Evolutionary conservation across 2,113 vertebrate species (phyloP).

Genomic region (Ceratotherium simum): DNA sequence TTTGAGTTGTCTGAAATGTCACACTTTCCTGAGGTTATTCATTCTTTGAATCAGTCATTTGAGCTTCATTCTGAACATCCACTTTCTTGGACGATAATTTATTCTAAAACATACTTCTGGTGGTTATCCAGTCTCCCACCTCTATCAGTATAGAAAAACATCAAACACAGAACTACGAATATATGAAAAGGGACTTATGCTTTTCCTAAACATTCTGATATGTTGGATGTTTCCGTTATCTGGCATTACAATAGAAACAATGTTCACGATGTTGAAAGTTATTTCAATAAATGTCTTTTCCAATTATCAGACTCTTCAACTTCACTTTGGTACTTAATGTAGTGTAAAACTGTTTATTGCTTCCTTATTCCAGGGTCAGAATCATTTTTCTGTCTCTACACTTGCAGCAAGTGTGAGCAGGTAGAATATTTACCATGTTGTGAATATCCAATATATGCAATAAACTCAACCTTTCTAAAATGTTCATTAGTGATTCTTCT

Average conservation of each 20-base stretch:
- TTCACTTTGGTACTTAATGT: slow-evolving; percentile 51
- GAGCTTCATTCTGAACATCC: neutral
- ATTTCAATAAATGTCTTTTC: slow-evolving; percentile 39
- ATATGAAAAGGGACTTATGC: neutral
- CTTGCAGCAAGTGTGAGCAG: neutral
- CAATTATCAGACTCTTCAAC: slow-evolving; percentile 1
- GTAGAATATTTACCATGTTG: neutral
- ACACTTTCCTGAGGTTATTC: neutral
- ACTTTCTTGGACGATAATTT: neutral
- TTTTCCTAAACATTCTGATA: neutral
- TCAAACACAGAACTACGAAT: neutral
- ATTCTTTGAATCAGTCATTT: neutral
- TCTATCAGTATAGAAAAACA: neutral
- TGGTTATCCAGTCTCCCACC: neutral
- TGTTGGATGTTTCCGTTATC: neutral
- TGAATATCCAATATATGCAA: neutral
- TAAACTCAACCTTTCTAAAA: slow-evolving; percentile 38
- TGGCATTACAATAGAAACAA: neutral
- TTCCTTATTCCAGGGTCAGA: slow-evolving; percentile 12
- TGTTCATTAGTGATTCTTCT: slow-evolving; percentile 21
- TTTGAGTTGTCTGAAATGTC: neutral
- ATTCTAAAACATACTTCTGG: neutral
- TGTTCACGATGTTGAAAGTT: neutral
- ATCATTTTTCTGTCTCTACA: neutral
- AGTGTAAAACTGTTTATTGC: slow-evolving; percentile 47